Evolutionary conservation across 2,797 vertebrate species (phyloP).

Genomic region (Mionectes olivaceus): DNA sequence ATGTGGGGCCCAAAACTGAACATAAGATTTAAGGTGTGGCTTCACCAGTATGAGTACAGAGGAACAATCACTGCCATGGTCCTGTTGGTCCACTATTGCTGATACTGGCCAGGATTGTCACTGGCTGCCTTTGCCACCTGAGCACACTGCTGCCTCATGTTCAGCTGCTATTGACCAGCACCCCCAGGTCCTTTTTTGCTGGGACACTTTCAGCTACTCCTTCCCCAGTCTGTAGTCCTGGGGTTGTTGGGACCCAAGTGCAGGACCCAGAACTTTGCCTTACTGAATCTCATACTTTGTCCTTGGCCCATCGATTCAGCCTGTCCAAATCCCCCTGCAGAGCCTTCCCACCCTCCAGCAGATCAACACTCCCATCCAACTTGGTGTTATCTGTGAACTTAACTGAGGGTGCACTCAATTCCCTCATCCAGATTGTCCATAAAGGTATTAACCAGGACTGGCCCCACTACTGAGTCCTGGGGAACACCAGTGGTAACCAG

Average conservation of each 20-base stretch:
- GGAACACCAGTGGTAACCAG: background rate
- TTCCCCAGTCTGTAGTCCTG: background rate
- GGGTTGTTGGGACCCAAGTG: background rate
- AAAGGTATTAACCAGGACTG: background rate
- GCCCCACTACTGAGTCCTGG: no score
- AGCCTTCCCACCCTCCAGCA: background rate
- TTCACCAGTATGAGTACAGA: fast-evolving
- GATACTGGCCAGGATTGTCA: background rate
- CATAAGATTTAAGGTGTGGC: background rate
- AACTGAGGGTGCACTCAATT: fast-evolving
- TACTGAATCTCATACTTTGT: background rate
- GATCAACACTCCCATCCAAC: no score
- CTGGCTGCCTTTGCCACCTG: background rate
- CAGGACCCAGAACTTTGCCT: background rate
- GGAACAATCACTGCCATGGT: background rate
- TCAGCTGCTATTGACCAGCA: background rate
- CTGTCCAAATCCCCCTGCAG: background rate
- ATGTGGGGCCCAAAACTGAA: background rate
- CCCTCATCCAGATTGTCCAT: background rate
- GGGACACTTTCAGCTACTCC: background rate
- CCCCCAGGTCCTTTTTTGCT: background rate
- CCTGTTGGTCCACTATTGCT: background rate
- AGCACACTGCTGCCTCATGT: background rate
- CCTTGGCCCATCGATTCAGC: background rate
- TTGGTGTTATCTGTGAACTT: fast-evolving